Conservation (phyloP, 1,140 invertebrate species). For the Ceratina australensis region DNA sequence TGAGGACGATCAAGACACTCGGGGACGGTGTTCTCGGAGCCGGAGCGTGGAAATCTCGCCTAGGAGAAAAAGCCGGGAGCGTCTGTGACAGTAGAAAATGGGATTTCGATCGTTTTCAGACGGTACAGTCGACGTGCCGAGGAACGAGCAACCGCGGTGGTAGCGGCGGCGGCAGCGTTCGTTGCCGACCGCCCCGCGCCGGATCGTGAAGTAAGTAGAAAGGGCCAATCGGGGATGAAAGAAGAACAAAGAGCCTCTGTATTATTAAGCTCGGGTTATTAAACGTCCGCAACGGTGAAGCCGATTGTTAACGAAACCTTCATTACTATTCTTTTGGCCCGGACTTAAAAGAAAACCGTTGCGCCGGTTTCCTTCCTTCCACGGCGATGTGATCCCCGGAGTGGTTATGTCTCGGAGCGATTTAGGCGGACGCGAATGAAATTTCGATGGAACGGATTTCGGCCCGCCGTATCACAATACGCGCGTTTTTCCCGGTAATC, state of each 20-base stretch:
- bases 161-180: conserved; percentile 10
- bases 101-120: conserved; percentile 62
- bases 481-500: too few relatives aligned
- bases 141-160: conserved; percentile 41
- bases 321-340: neutral
- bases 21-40: neutral
- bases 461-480: too few relatives aligned
- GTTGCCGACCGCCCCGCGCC: conserved; percentile 52
- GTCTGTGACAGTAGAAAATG: conserved; percentile 65
- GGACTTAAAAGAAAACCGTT: neutral
- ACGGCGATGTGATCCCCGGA: neutral
- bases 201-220: conserved; percentile 59
- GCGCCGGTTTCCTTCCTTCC: neutral
- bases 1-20: conserved; percentile 41
- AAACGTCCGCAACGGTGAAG: conserved; percentile 54
- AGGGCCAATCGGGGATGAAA: conserved; percentile 44
- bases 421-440: neutral
- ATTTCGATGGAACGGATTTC: neutral
- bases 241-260: conserved; percentile 58
- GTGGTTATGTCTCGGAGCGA: neutral
- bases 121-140: conserved; percentile 41
- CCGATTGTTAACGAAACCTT: conserved; percentile 43
- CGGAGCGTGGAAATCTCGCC: conserved; percentile 45
- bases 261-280: conserved; percentile 65
- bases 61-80: conserved; percentile 44